Evolutionary conservation across 1,140 invertebrate species (phyloP).

Genomic region (Trachymyrmex cornetzi): DNA sequence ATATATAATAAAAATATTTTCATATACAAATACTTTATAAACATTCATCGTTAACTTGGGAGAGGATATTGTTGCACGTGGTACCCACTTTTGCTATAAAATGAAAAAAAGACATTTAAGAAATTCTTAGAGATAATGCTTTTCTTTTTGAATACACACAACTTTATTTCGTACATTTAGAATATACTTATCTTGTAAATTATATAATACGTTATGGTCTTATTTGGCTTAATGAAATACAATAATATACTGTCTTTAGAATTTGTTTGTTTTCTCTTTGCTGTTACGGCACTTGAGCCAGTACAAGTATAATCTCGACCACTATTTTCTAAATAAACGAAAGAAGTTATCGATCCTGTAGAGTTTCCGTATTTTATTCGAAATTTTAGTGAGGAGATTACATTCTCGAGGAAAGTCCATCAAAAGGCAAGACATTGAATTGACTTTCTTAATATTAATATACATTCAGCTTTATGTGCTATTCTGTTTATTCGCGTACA

Average conservation of each 20-base stretch:
- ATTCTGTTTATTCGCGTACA: slow-evolving; percentile 22
- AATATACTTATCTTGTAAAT: slow-evolving; percentile 55
- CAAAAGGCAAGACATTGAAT: slow-evolving; percentile 61
- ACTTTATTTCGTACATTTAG: slow-evolving; percentile 59
- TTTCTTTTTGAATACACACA: slow-evolving; percentile 50
- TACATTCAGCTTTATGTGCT: slow-evolving; percentile 52
- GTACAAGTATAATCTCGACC: slow-evolving; percentile 46
- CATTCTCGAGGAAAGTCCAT: slow-evolving; percentile 46
- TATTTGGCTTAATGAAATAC: slow-evolving; percentile 65
- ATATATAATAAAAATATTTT: neutral
- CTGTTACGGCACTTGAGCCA: slow-evolving; percentile 52
- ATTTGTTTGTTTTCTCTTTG: slow-evolving; percentile 56
- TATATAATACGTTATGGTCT: slow-evolving; percentile 64
- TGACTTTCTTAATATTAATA: slow-evolving; percentile 60
- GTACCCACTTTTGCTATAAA: neutral
- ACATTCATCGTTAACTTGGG: neutral
- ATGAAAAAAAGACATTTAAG: neutral
- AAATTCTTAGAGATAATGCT: neutral
- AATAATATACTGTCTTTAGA: slow-evolving; percentile 62
- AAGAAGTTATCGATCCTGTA: slow-evolving; percentile 33
- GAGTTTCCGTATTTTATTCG: slow-evolving; percentile 42
- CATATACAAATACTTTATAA: neutral
- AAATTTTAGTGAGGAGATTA: slow-evolving; percentile 51
- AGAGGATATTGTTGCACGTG: neutral
- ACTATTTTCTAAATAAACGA: slow-evolving; percentile 42